phyloP scores from a whole-genome alignment of 30 jellyfish, hydroid and myxozoan species.

The Sanderia malayensis region DNA sequence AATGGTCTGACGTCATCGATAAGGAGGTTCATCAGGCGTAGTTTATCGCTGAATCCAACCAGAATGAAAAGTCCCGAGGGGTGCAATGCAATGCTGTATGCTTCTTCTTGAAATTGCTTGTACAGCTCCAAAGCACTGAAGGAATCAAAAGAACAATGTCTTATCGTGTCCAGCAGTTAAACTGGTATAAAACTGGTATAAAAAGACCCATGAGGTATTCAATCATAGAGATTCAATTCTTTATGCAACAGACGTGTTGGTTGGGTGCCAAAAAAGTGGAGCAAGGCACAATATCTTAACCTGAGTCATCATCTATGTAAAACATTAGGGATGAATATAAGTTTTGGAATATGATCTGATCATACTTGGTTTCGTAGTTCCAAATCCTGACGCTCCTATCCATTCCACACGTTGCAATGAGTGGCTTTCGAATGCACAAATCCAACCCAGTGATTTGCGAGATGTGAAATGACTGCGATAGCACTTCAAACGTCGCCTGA shows the following conservation, averaged over 20 bases:
- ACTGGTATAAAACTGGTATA: no score
- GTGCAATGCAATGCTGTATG: conserved; percentile 93
- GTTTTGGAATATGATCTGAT: no score
- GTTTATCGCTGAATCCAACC: conserved; percentile 98
- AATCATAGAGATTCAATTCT: no score
- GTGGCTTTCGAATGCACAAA: conserved; percentile 93
- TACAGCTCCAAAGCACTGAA: conserved; percentile 81
- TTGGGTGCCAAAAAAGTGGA: no score
- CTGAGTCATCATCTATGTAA: no score
- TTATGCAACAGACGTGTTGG: no score
- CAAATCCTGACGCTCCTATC: conserved; percentile 91
- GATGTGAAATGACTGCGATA: conserved; percentile 84
- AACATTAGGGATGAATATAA: no score
- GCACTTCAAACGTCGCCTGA: conserved; percentile 80
- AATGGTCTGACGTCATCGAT: conserved; percentile 94
- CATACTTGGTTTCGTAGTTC: conserved; percentile 93
- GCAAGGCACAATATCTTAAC: no score
- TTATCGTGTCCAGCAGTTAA: no score
- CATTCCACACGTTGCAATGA: conserved; percentile 96
- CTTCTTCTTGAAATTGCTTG: conserved; percentile 98
- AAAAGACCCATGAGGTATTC: no score
- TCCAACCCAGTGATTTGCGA: conserved; percentile 93
- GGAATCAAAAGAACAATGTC: no score
- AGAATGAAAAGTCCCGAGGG: conserved; percentile 94
- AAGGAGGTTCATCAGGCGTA: conserved; percentile 82